These are phyloP conservation scores for Bucorvus abyssinicus DNA, from an alignment of 2,797 vertebrate species.

Conservation along the genomic window DNA sequence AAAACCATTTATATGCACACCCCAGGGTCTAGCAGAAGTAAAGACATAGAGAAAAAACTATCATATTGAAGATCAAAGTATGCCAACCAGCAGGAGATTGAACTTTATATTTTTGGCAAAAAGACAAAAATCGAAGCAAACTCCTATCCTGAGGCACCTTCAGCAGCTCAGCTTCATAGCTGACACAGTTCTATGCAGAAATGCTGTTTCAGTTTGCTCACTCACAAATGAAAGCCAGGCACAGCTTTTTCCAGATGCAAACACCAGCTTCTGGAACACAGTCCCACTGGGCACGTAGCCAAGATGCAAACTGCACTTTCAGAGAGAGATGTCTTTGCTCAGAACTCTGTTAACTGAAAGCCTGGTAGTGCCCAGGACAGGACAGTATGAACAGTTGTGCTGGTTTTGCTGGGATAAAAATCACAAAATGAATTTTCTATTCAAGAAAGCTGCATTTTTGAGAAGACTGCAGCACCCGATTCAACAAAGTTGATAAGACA, in stretches of 20 bases:
- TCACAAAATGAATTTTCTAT: background rate
- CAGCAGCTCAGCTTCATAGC: background rate
- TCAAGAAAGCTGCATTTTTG: background rate
- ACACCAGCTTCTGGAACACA: background rate
- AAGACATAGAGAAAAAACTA: background rate
- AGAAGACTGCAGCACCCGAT: background rate
- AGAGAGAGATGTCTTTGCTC: background rate
- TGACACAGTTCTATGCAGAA: background rate
- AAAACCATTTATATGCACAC: background rate
- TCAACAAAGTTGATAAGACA: background rate
- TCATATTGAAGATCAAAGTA: background rate
- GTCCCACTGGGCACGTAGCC: background rate
- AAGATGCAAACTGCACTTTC: background rate
- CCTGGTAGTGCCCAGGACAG: background rate
- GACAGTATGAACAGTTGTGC: rapidly evolving
- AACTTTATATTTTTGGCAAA: background rate
- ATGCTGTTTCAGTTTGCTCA: background rate
- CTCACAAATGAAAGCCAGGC: background rate
- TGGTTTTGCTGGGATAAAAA: background rate
- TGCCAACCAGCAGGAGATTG: background rate
- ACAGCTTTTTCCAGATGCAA: background rate
- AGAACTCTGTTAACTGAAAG: background rate
- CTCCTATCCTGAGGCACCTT: background rate
- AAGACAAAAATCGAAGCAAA: background rate
- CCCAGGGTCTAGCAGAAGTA: background rate